Conservation (phyloP, 2,888 invertebrate species). For the Rhorus exstirpatorius region DNA sequence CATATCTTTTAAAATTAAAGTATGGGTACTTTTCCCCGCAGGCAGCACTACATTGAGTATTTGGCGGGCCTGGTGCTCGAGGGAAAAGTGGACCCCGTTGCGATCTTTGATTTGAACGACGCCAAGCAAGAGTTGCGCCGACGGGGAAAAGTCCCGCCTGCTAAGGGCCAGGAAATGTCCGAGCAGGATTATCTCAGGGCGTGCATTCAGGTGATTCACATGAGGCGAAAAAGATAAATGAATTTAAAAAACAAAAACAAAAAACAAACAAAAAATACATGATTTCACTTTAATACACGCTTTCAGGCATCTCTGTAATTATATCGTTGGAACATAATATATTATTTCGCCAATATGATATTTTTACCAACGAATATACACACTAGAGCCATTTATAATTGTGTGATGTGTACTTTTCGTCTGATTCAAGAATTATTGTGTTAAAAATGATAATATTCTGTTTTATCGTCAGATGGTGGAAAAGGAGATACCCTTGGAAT, state of each 20-base stretch:
- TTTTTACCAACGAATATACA: not conserved
- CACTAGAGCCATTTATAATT: not conserved
- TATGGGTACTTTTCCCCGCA: slow-evolving; percentile 87
- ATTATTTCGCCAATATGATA: not conserved
- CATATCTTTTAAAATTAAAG: slow-evolving; percentile 77
- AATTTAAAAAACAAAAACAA: slow-evolving; percentile 8
- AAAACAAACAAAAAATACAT: slow-evolving; percentile 12
- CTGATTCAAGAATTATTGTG: not conserved
- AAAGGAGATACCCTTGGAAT: slow-evolving; percentile 92
- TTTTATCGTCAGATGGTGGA: slow-evolving; percentile 89
- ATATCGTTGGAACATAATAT: too few species aligned
- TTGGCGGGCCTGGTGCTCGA: slow-evolving; percentile 95
- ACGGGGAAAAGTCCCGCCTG: slow-evolving; percentile 94
- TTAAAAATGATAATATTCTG: slow-evolving; percentile 42
- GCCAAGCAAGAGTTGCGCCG: slow-evolving; percentile 95
- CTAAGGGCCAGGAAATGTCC: slow-evolving; percentile 93
- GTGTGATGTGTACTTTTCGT: not conserved
- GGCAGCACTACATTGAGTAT: slow-evolving; percentile 98
- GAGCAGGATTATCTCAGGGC: slow-evolving; percentile 94
- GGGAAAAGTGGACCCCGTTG: slow-evolving; percentile 94
- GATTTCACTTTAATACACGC: slow-evolving; percentile 66
- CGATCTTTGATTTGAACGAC: slow-evolving; percentile 95
- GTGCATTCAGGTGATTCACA: slow-evolving; percentile 92
- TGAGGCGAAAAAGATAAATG: slow-evolving; percentile 14
- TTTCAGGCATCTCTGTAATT: slow-evolving; percentile 16